Evolutionary conservation across 2,797 vertebrate genomes (phyloP), one percentile per base, ranked within the genome.

Genomic region (Bryconaethiops microstoma): DNA sequence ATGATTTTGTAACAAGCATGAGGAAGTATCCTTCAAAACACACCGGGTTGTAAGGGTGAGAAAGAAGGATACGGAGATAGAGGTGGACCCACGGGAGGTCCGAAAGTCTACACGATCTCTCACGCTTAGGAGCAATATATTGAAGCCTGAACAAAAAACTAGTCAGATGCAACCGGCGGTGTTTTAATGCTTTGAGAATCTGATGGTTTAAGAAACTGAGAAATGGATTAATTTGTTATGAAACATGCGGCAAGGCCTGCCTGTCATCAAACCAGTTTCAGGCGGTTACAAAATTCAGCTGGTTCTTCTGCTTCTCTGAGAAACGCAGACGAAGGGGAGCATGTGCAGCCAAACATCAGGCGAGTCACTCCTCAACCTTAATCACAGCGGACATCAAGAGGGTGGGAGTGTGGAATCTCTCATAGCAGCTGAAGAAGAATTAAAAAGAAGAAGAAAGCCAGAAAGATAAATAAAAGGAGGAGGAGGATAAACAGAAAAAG

Each of bases 111-210:
- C n/a, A n/a, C n/a, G n/a, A 73, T 73, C n/a, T 59, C 50, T 62
- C 40, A 23, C 35, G 55, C 8, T 71, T 23, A 72, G 48, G 45
- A 80, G 70, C 67, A 81, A 50, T 68, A 77, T 64, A 81, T 72
- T 77, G 42, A 73, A 6, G 25, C 67, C 54, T 52, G 52, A 29
- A 17, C 13, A 45, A 76, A 63, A 63, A 42, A n/a, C n/a, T n/a
- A n/a, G n/a, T 52, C 17, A 21, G 29, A 54, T 7, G 21, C 13
- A 40, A 57, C 14, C 17, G 50, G 19, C 29, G 23, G 54, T 12
- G 13, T 64, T 52, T 64, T 64, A 12, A 25, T 29, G 55, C 8
- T 25, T n/a, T 21, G 25, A 73, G 50, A 73, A 54, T 39, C 1
- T 21, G 29, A 17, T 17, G 7, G 50, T 21, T 70, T 12, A 52